phyloP scores from a whole-genome alignment of 2,113 vertebrate species.

The Thryonomys swinderianus region DNA sequence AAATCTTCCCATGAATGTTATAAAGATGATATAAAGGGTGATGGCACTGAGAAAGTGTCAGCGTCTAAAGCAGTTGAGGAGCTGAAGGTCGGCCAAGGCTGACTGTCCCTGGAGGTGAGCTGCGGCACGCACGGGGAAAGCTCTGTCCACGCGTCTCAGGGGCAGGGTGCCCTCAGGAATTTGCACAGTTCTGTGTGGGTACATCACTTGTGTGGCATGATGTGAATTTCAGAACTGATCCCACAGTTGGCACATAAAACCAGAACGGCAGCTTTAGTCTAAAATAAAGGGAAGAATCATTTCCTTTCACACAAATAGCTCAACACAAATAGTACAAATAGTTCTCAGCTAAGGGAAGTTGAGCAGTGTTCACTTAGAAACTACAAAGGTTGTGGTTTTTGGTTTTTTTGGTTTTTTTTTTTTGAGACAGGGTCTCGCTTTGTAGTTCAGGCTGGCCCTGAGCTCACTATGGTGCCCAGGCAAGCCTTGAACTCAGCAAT shows the following conservation, averaged over 20 bases:
- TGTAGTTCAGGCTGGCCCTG: too few relatives aligned
- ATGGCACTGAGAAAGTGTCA: slow-evolving; percentile 44
- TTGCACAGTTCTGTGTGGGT: slow-evolving; percentile 54
- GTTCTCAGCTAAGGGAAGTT: slow-evolving; percentile 20
- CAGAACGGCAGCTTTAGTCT: slow-evolving; percentile 22
- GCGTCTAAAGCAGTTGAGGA: slow-evolving; percentile 51
- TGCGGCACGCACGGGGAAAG: background rate
- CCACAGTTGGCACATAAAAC: slow-evolving; percentile 62
- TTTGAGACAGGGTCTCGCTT: too few relatives aligned
- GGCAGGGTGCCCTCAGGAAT: slow-evolving; percentile 52
- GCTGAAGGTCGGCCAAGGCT: slow-evolving; percentile 24
- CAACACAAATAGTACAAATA: background rate
- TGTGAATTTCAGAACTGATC: slow-evolving; percentile 69
- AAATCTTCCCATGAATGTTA: slow-evolving; percentile 29
- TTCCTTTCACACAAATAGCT: slow-evolving; percentile 30
- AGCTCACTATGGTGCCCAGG: too few relatives aligned
- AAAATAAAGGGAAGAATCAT: slow-evolving; percentile 56
- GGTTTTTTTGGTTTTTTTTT: too few relatives aligned
- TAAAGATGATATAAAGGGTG: slow-evolving; percentile 15
- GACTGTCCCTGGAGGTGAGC: slow-evolving; percentile 20
- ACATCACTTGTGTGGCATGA: slow-evolving; percentile 52
- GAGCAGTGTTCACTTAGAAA: background rate
- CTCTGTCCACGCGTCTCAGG: slow-evolving; percentile 26
- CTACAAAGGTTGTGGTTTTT: background rate
- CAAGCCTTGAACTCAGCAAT: too few relatives aligned